A percentile compares a stretch with the other conserved stretches of the same genome.
phyloP scores from a whole-genome alignment of 2,113 vertebrate genomes.

The Cynocephalus volans region DNA sequence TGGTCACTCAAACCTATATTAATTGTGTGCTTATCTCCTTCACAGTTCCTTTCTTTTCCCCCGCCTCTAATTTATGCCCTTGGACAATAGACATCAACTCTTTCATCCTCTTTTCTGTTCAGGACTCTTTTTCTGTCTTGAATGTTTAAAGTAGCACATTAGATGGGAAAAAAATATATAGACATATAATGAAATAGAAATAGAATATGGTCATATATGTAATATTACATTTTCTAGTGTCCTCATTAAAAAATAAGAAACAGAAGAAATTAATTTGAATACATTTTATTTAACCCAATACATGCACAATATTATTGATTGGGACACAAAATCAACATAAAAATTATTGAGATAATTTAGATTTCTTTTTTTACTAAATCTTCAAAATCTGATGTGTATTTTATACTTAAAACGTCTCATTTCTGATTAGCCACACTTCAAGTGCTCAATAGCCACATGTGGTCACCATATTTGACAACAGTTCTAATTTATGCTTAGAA shows the following conservation, averaged over 20 bases:
- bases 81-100: neutral
- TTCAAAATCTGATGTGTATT: constrained; percentile 1
- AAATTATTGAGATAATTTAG: neutral
- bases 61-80: neutral
- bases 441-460: neutral
- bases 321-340: neutral
- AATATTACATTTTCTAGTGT: constrained; percentile 19
- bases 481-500: neutral
- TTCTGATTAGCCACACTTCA: neutral
- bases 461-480: neutral
- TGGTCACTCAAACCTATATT: neutral
- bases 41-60: neutral
- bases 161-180: neutral
- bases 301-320: neutral
- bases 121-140: neutral
- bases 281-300: neutral
- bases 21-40: neutral
- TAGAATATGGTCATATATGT: neutral
- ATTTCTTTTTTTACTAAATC: constrained; percentile 13
- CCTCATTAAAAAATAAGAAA: neutral
- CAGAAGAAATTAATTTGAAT: constrained; percentile 4
- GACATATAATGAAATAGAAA: neutral
- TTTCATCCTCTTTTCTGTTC: neutral
- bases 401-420: neutral
- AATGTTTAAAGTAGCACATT: neutral